Evolutionary conservation across 2,113 vertebrate species (phyloP).

Genomic region (Pterocles gutturalis): DNA sequence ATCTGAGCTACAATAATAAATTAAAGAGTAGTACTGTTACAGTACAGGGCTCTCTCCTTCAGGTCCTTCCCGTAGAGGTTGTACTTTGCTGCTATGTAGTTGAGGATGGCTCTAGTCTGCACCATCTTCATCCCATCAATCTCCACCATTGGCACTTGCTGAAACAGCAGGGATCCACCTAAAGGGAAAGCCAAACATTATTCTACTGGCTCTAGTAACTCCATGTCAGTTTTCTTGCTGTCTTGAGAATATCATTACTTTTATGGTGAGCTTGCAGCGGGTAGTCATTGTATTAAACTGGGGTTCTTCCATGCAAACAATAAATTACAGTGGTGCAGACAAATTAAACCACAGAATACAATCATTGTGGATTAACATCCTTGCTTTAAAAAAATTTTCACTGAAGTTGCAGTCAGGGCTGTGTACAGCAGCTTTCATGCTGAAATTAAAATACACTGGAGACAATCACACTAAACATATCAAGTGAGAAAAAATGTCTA

Average conservation of each 20-base stretch:
- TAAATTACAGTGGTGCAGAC: not conserved
- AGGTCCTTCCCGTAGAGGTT: conserved; percentile 85
- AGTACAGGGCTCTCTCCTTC: conserved; percentile 85
- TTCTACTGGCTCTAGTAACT: not conserved
- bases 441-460: not conserved
- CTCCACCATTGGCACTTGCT: conserved; percentile 93
- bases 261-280: not conserved
- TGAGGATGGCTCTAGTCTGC: conserved; percentile 86
- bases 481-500: not conserved
- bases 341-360: not conserved
- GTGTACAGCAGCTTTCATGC: not conserved
- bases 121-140: conserved; percentile 90
- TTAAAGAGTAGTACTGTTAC: not conserved
- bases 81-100: conserved; percentile 88
- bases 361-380: not conserved
- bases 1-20: not conserved
- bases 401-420: not conserved
- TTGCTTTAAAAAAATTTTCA: not conserved
- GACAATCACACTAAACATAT: not conserved
- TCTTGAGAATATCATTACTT: not conserved
- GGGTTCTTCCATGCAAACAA: not conserved
- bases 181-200: not conserved
- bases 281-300: not conserved
- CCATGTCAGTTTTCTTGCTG: not conserved
- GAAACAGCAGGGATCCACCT: conserved; percentile 84